Conservation (phyloP, 2,797 vertebrate genomes). For the Sphaeramia orbicularis region DNA sequence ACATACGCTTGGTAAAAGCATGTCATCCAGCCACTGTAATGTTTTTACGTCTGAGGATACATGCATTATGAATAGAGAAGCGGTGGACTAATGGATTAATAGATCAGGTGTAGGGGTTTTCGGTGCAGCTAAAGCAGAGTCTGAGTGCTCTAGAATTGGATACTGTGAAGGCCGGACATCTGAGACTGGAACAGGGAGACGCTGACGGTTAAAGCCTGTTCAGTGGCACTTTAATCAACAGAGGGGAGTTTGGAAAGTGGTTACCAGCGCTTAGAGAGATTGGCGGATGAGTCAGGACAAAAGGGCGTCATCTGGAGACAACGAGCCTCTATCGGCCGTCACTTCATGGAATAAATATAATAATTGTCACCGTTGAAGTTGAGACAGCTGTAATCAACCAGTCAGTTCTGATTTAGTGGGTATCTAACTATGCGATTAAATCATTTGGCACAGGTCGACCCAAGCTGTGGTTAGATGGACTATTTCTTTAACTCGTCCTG, state of each 20-base stretch:
- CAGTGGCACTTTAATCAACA: constrained; percentile 65
- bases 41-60: not conserved
- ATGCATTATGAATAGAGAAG: constrained; percentile 14
- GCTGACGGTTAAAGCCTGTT: constrained; percentile 44
- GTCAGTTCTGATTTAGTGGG: no score
- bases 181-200: constrained; percentile 41
- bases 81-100: constrained; percentile 19
- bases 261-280: constrained; percentile 36
- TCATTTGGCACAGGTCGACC: no score
- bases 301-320: constrained; percentile 16
- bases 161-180: constrained; percentile 42
- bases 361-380: no score
- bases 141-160: constrained; percentile 47
- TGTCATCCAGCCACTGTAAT: not conserved
- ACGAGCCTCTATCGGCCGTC: no score
- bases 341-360: no score
- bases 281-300: constrained; percentile 2
- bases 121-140: constrained; percentile 22
- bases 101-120: not conserved
- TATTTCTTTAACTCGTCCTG: no score
- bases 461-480: no score
- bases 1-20: not conserved
- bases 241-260: constrained; percentile 39
- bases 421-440: no score
- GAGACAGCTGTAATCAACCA: no score